phyloP scores from a whole-genome alignment of 1,140 invertebrate genomes.

The Aphidius gifuensis region DNA sequence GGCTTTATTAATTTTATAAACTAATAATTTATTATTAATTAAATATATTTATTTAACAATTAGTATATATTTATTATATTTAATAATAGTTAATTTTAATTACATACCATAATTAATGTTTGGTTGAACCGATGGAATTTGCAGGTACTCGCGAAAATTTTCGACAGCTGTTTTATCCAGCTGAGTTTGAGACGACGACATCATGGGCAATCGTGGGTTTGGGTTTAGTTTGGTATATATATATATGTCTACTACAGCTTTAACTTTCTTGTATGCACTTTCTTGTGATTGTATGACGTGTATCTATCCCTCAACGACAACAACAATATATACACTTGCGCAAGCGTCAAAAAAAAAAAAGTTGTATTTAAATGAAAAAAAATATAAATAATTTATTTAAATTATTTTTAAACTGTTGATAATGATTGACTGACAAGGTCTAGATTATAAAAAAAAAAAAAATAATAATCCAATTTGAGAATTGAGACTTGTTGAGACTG shows the following conservation, averaged over 20 bases:
- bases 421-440: no score
- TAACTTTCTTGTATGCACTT: no score
- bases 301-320: background rate
- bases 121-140: conserved; percentile 79
- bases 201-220: background rate
- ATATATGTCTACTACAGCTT: background rate
- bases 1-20: no score
- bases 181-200: conserved; percentile 37
- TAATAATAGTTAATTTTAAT: background rate
- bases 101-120: conserved; percentile 76
- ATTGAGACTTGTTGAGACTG: no score
- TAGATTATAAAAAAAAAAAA: no score
- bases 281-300: background rate
- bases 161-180: conserved; percentile 64
- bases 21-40: background rate
- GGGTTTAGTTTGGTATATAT: background rate
- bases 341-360: no score
- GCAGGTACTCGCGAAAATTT: conserved; percentile 76
- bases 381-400: no score
- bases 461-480: no score
- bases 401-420: no score
- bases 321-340: no score
- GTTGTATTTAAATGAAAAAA: no score
- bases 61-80: background rate
- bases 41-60: background rate